A percentile compares a stretch with the other conserved stretches of the same genome.
These are phyloP conservation scores for Petrocephalus zakoni DNA, from an alignment of 2,113 vertebrate species.

Conservation along the genomic window DNA sequence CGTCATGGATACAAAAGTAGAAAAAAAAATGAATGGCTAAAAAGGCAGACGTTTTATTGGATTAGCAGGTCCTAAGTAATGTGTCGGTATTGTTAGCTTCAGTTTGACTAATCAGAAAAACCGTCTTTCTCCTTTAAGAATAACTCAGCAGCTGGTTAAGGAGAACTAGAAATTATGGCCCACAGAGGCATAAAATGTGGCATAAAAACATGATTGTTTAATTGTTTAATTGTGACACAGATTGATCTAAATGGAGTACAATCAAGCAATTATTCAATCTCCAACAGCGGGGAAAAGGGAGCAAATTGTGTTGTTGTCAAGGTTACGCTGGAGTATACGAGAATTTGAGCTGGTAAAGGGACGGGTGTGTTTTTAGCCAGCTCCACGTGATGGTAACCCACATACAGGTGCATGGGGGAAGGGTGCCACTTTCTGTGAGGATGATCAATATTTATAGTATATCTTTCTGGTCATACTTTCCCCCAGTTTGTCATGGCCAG, in stretches of 20 bases:
- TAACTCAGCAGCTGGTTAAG: not conserved
- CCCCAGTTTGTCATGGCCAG: not conserved
- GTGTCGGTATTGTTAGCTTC: not conserved
- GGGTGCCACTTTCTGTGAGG: not conserved
- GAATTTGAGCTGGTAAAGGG: not conserved
- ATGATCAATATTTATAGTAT: not conserved
- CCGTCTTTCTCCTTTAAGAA: not conserved
- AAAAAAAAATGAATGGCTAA: not conserved
- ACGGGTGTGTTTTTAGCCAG: not conserved
- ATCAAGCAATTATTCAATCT: not conserved
- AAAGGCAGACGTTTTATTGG: not conserved
- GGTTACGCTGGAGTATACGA: slow-evolving; percentile 1
- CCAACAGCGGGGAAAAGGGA: not conserved
- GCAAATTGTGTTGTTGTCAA: slow-evolving; percentile 17
- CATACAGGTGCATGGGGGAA: not conserved
- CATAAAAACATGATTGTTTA: not conserved
- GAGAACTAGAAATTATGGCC: not conserved
- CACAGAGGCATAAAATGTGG: not conserved
- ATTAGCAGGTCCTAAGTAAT: not conserved
- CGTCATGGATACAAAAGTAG: not conserved
- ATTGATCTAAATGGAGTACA: slow-evolving; percentile 14
- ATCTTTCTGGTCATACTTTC: not conserved
- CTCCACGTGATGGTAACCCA: not conserved
- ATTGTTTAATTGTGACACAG: slow-evolving; percentile 7
- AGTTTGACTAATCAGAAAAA: not conserved